Conservation (phyloP, 2,113 vertebrate genomes). For the Ophthalmolycus amberensis region DNA sequence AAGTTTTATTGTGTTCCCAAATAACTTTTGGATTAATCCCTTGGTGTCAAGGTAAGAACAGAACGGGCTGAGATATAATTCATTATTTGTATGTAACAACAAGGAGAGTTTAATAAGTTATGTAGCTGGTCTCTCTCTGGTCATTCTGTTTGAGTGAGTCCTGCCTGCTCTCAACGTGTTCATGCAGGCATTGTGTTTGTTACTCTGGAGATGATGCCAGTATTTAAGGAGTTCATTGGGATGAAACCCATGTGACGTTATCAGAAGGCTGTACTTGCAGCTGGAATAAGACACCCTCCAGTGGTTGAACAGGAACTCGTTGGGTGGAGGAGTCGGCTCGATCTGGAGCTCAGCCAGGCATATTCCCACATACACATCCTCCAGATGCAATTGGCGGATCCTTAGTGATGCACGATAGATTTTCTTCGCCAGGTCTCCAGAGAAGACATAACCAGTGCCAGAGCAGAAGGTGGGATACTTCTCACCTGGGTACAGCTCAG, state of each 20-base stretch:
- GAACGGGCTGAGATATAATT: background rate
- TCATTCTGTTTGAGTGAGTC: conserved; percentile 84
- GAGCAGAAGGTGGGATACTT: conserved; percentile 97
- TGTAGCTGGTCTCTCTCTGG: conserved; percentile 63
- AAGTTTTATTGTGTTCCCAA: background rate
- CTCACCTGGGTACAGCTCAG: conserved; percentile 89
- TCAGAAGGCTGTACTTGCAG: conserved; percentile 97
- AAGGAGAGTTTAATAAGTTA: background rate
- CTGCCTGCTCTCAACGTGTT: conserved; percentile 85
- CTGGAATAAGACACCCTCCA: conserved; percentile 97
- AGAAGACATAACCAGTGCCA: conserved; percentile 97
- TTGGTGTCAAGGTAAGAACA: conserved; percentile 1
- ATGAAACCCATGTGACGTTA: conserved; percentile 97
- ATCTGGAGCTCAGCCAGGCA: conserved; percentile 93
- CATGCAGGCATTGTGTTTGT: conserved; percentile 93
- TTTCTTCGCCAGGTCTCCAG: conserved; percentile 92
- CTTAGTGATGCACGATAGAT: conserved; percentile 90
- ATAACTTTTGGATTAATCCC: background rate
- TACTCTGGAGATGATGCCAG: conserved; percentile 96
- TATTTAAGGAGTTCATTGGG: conserved; percentile 94
- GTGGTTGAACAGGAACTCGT: conserved; percentile 96
- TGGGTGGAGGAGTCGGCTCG: conserved; percentile 91
- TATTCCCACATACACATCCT: conserved; percentile 96
- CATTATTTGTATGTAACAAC: background rate
- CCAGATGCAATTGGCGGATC: conserved; percentile 90